Percentiles rank a stretch among this genome's conserved stretches.
These are phyloP conservation scores for Cylindroiulus punctatus DNA, from an alignment of 2,888 invertebrate genomes.

Conservation along the genomic window DNA sequence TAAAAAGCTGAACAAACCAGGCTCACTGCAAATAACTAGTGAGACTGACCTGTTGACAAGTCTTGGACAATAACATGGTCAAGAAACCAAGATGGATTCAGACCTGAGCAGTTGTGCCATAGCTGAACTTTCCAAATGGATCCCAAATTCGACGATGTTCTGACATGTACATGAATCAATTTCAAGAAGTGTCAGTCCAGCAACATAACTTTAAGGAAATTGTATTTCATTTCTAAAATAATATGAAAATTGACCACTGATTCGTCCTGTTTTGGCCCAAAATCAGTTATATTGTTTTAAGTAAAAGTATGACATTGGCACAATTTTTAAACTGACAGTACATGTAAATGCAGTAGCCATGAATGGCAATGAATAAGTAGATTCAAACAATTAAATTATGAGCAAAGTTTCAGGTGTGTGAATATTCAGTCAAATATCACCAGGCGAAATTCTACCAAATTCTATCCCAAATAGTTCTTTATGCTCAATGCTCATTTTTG, in stretches of 20 bases:
- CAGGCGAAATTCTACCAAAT: background rate
- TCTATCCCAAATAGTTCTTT: background rate
- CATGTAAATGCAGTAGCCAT: background rate
- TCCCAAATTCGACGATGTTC: slow-evolving; percentile 65
- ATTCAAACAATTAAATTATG: slow-evolving; percentile 47
- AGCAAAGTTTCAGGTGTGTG: slow-evolving; percentile 57
- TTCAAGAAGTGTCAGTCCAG: background rate
- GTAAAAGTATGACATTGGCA: background rate
- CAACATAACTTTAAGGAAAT: no score
- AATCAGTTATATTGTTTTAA: background rate
- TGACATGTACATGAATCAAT: slow-evolving; percentile 59
- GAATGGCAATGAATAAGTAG: background rate
- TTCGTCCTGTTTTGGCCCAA: background rate
- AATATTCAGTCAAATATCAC: background rate
- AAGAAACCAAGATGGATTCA: slow-evolving; percentile 66
- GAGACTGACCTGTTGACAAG: slow-evolving; percentile 63
- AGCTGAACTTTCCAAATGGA: slow-evolving; percentile 65
- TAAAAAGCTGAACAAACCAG: background rate
- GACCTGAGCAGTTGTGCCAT: slow-evolving; percentile 67
- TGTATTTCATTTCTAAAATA: no score
- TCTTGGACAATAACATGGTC: slow-evolving; percentile 65
- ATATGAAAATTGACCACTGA: no score
- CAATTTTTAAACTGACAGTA: background rate
- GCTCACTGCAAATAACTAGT: background rate
- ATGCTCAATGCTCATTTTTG: background rate